Conservation (phyloP, 2,888 invertebrate genomes). For the Drosophila cracens region DNA sequence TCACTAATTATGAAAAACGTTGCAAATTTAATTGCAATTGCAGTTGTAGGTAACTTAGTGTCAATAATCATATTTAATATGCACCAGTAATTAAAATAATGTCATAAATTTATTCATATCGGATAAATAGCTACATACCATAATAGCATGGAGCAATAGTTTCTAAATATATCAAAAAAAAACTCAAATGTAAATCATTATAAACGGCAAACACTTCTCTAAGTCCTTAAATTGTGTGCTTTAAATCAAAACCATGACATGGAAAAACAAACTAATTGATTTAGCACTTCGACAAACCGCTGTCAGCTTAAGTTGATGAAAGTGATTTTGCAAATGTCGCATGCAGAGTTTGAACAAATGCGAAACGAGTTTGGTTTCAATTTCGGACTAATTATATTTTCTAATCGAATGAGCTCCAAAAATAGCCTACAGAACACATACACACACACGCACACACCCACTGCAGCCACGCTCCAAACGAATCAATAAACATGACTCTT, state of each 20-base stretch:
- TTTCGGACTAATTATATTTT: slow-evolving; percentile 64
- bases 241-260: background rate
- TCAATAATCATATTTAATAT: slow-evolving; percentile 23
- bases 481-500: slow-evolving; percentile 52
- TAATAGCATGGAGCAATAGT: background rate
- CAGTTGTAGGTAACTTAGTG: background rate
- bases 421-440: slow-evolving; percentile 14
- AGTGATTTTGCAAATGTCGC: slow-evolving; percentile 1
- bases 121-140: background rate
- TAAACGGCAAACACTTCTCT: background rate
- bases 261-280: background rate
- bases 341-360: slow-evolving; percentile 5
- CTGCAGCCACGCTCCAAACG: slow-evolving; percentile 12
- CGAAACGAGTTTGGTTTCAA: slow-evolving; percentile 7
- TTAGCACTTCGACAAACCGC: background rate
- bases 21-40: slow-evolving; percentile 37
- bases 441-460: background rate
- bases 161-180: background rate
- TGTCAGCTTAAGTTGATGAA: slow-evolving; percentile 8
- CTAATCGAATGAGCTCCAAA: slow-evolving; percentile 45
- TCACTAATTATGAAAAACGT: slow-evolving; percentile 62
- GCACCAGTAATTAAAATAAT: slow-evolving; percentile 31
- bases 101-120: background rate
- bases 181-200: background rate
- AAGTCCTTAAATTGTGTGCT: background rate